phyloP scores from a whole-genome alignment of 2,888 invertebrate genomes.

The Miltochrista miniata region DNA sequence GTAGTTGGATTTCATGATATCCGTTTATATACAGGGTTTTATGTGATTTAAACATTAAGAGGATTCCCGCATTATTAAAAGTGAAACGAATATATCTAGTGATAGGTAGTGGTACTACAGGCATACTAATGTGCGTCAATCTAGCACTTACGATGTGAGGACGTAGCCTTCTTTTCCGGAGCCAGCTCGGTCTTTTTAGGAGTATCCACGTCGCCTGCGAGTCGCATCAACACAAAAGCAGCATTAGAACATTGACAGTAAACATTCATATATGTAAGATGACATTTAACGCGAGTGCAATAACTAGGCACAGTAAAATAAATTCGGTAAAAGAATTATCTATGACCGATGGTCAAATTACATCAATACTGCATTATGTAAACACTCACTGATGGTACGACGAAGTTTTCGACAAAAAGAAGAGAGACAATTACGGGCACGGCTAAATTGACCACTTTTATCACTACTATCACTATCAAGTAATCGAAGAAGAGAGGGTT shows the following conservation, averaged over 20 bases:
- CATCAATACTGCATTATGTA: slow-evolving; percentile 18
- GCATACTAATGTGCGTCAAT: slow-evolving; percentile 61
- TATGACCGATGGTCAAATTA: slow-evolving; percentile 14
- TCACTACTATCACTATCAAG: slow-evolving; percentile 58
- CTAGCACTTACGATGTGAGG: slow-evolving; percentile 82
- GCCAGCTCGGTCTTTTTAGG: slow-evolving; percentile 80
- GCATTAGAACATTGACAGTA: slow-evolving; percentile 75
- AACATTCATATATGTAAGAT: slow-evolving; percentile 46
- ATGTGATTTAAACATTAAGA: slow-evolving; percentile 24
- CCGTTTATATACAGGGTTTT: not conserved
- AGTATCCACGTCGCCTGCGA: slow-evolving; percentile 81
- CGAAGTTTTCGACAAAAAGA: slow-evolving; percentile 80
- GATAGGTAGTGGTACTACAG: slow-evolving; percentile 33
- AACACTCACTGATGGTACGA: slow-evolving; percentile 79
- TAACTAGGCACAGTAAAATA: slow-evolving; percentile 16
- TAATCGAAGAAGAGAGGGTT: slow-evolving; percentile 72
- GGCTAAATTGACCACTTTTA: slow-evolving; percentile 71
- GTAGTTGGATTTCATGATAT: slow-evolving; percentile 5
- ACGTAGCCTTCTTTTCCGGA: slow-evolving; percentile 76
- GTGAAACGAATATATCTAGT: slow-evolving; percentile 26
- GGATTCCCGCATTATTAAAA: slow-evolving; percentile 41
- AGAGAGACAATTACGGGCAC: slow-evolving; percentile 73
- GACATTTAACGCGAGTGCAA: slow-evolving; percentile 26
- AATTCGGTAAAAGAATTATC: slow-evolving; percentile 9
- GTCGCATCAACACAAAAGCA: slow-evolving; percentile 80